Base-by-base conservation (phyloP, 2,797 vertebrate genomes). In the Tolypeutes matacus region DNA sequence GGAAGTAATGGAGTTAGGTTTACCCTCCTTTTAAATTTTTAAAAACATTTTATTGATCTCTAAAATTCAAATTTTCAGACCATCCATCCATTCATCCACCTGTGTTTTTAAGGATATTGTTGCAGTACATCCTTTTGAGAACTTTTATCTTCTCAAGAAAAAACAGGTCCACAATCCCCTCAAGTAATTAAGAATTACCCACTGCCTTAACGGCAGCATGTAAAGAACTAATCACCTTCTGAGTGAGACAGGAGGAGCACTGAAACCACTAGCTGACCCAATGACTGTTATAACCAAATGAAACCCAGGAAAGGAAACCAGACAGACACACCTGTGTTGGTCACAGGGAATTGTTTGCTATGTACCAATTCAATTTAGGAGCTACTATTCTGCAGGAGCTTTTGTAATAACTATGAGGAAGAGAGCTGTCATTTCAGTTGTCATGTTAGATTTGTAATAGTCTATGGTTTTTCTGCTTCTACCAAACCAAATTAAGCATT, bases 241-340 rank as follows among this genome's bases (percentile, higher is more conserved):
- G 97, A 96, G 90, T 96, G 93, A 96, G 82, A 67, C 0, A 11
- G 92, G 73, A 96, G 82, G 46, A 81, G 39, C 85, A 62, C 3
- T 27, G 77, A 94, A 92, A 94, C 86, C 76, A 49, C 15, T 14
- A 60, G 73, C 34, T 92, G 58, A 39, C 65, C 69, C 36, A 51
- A 34, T 49, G 81, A 94, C 93, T 83, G 62, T 80, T 56, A 39
- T 0, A 56, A 42, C 31, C 31, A 53, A 69, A 83, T 91, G 95
- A 96, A 91, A 92, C 72, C 17, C 88, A 72, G 81, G 58, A 78
- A 91, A 65, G 49, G 49, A 93, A 51, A 64, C 58, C 46, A 94
- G 94, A 96, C 94, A 94, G 89, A 94, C 92, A 85, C 8, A 0
- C 81, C 83, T 92, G 49, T 9, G 65, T 12, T 62, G n/a, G 42